Base-by-base conservation (phyloP, 2,113 vertebrate species). In the Reinhardtius hippoglossoides region DNA sequence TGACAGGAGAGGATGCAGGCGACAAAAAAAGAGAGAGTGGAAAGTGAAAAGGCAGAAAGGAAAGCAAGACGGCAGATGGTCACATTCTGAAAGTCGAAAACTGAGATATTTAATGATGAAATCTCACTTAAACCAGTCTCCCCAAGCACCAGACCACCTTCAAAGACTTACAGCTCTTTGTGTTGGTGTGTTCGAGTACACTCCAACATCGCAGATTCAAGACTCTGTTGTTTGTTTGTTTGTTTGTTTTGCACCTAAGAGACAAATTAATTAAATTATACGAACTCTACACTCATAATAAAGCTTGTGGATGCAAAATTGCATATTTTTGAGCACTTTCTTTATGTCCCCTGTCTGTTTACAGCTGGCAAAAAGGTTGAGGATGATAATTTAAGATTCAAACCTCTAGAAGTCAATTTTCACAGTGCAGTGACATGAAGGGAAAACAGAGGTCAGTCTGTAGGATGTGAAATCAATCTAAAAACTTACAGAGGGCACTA, bases 361-460 rank as follows among this genome's bases (percentile, higher is more conserved):
- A 15, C 42, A 44, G 2, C 42, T 44, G 13, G 35, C 35, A 37
- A 37, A 37, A 37, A 37, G 1, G 35, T 9, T 1, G 9, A 42
- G 40, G 40, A 12, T 42, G 40, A 12, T 42, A 42, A 56, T 80
- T 80, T 71, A 76, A 50, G 44, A 74, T 71, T 73, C 9, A 57
- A 50, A 66, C 76, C 20, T 64, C 59, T 46, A 46, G 13, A 72
- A 23, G 24, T 76, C 59, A 23, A 81, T 73, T 73, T 70, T 59
- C 56, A 73, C 65, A 44, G 40, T 79, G 85, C 46, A 27, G 68
- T 76, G 68, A 80, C 68, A 70, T 76, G 50, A 76, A 37, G 10
- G 79, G 76, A 67, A 52, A 67, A 35, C 24, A 48, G 40, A 20
- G 37, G 24, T 50, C 66, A 8, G 40, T 48, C 71, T 67, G 52